Evolutionary conservation across 2,113 vertebrate species (phyloP).

Genomic region (Pseudorasbora parva): DNA sequence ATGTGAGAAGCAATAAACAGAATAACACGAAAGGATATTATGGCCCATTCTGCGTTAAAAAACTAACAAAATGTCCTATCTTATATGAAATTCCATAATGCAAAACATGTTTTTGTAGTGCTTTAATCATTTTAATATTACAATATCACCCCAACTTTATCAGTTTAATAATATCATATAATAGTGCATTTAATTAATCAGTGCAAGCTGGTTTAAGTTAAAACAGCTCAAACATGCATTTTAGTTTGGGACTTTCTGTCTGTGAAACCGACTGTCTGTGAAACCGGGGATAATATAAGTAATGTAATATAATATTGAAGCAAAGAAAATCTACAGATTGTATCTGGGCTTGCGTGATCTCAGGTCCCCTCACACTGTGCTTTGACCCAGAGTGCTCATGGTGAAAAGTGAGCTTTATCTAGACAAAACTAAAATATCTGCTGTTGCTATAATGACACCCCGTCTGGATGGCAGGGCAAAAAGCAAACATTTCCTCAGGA

Average conservation of each 20-base stretch:
- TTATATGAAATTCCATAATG: neutral
- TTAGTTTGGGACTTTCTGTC: too few species aligned
- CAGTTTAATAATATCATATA: too few species aligned
- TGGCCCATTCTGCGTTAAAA: neutral
- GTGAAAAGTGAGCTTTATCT: constrained; percentile 59
- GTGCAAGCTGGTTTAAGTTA: too few species aligned
- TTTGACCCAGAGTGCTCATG: constrained; percentile 55
- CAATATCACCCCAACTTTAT: too few species aligned
- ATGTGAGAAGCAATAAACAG: neutral
- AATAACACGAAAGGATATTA: neutral
- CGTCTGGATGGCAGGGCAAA: constrained; percentile 53
- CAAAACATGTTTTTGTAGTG: neutral
- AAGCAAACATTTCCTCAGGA: constrained; percentile 52
- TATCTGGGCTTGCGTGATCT: constrained; percentile 27
- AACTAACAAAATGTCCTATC: neutral
- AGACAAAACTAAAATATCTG: constrained; percentile 71
- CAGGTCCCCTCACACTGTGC: constrained; percentile 43
- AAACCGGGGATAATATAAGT: neutral
- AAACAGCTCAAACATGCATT: too few species aligned
- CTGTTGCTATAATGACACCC: constrained; percentile 67
- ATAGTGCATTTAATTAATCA: too few species aligned
- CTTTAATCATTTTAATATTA: too few species aligned
- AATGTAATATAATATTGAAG: neutral
- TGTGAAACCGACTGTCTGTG: too few species aligned
- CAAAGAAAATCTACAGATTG: too few species aligned